Conservation (phyloP, 2,888 invertebrate species). For the Portevinia maculata region DNA sequence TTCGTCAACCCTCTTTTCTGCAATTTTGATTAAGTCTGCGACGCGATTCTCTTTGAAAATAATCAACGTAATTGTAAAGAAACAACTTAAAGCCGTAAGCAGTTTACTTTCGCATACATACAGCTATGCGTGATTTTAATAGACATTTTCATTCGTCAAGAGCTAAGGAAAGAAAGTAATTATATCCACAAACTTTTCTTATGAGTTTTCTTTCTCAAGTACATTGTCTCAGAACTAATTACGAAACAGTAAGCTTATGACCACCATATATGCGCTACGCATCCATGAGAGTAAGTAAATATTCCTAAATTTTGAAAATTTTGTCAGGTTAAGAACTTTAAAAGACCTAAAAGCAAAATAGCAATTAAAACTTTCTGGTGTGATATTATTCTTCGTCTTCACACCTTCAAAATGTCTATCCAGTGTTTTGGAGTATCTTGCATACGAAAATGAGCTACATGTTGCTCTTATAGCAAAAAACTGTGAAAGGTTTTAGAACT, state of each 20-base stretch:
- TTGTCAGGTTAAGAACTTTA: not conserved
- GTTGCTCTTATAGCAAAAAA: too few relatives aligned
- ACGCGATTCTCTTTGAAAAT: not conserved
- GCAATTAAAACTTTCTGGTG: too few relatives aligned
- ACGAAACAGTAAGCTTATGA: constrained; percentile 10
- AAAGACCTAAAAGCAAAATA: too few relatives aligned
- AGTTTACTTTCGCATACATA: not conserved
- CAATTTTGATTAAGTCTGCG: not conserved
- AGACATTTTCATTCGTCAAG: not conserved
- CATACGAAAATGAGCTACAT: too few relatives aligned
- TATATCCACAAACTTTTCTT: not conserved
- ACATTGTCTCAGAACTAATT: not conserved
- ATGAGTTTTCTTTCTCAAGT: not conserved
- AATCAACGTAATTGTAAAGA: constrained; percentile 9
- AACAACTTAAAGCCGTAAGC: not conserved
- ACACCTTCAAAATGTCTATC: too few relatives aligned
- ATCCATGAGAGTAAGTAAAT: not conserved
- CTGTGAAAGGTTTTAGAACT: too few relatives aligned
- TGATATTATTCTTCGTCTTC: too few relatives aligned
- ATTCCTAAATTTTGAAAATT: not conserved
- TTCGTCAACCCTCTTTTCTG: not conserved
- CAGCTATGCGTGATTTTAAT: not conserved
- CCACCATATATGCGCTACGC: not conserved
- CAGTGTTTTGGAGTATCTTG: too few relatives aligned
- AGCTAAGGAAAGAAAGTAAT: not conserved